Conservation (phyloP, 2,888 invertebrate genomes). For the Drosophila sordidula region DNA sequence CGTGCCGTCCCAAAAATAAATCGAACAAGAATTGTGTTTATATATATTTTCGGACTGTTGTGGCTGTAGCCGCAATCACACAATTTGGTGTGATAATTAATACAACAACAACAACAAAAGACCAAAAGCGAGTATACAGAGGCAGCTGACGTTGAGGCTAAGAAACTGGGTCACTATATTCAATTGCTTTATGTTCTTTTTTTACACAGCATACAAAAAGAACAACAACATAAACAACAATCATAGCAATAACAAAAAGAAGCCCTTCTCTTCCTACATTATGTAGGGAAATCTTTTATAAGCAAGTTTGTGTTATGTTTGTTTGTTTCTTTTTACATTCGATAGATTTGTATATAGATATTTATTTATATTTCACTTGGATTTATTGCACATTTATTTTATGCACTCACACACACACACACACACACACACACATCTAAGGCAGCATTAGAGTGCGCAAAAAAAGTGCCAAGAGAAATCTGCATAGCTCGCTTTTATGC, state of each 20-base stretch:
- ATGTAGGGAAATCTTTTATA: constrained; percentile 50
- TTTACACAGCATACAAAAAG: constrained; percentile 38
- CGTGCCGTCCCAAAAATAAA: constrained; percentile 69
- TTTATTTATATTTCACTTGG: constrained; percentile 62
- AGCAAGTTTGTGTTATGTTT: constrained; percentile 41
- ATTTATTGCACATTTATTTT: constrained; percentile 79
- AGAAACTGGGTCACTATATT: constrained; percentile 67
- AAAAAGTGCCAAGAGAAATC: constrained; percentile 63
- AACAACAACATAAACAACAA: constrained; percentile 23
- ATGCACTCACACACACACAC: constrained; percentile 28
- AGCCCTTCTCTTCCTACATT: constrained; percentile 45
- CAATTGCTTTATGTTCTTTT: constrained; percentile 70
- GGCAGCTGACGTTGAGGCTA: constrained; percentile 31
- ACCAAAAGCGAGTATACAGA: constrained; percentile 27
- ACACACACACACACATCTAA: constrained; percentile 12
- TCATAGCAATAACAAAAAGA: constrained; percentile 14
- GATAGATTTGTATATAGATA: constrained; percentile 36
- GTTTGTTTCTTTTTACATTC: constrained; percentile 16
- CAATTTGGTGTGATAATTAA: constrained; percentile 77
- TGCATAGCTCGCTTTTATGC: constrained; percentile 64
- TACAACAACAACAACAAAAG: constrained; percentile 35
- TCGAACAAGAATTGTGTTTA: constrained; percentile 46
- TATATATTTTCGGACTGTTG: constrained; percentile 13
- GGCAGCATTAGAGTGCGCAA: constrained; percentile 43
- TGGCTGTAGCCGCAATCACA: constrained; percentile 51